A percentile compares a stretch with the other conserved stretches of the same genome.
Evolutionary conservation across 2,113 vertebrate genomes (phyloP).

Genomic region (Gymnogyps californianus): DNA sequence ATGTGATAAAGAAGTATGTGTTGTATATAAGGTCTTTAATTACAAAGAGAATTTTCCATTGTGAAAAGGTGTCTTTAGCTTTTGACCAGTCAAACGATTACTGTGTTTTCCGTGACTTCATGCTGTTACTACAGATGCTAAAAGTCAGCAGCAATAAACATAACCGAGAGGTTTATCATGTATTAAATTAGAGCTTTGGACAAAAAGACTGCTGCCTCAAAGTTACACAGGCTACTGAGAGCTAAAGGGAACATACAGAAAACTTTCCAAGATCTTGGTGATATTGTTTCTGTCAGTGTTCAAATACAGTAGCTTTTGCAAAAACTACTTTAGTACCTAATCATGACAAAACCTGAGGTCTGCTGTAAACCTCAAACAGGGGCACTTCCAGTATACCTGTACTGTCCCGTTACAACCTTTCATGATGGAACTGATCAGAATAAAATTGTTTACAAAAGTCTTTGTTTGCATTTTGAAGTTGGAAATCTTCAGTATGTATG

Average conservation of each 20-base stretch:
- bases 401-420: not conserved
- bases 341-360: not conserved
- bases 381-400: not conserved
- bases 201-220: not conserved
- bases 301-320: not conserved
- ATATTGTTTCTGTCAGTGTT: not conserved
- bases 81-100: not conserved
- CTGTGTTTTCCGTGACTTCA: not conserved
- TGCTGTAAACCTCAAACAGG: not conserved
- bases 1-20: not conserved
- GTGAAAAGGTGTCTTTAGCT: not conserved
- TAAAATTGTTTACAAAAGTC: not conserved
- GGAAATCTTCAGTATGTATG: not conserved
- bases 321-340: not conserved
- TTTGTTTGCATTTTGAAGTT: not conserved
- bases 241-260: not conserved
- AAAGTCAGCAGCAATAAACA: not conserved
- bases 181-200: not conserved
- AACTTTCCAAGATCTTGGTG: not conserved
- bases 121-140: not conserved
- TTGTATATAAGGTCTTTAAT: not conserved
- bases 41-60: not conserved
- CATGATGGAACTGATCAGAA: not conserved
- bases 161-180: not conserved
- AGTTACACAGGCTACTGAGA: not conserved